Evolutionary conservation across 2,797 vertebrate species (phyloP), one percentile per base, ranked within the genome.

Genomic region (Tangara arthus): DNA sequence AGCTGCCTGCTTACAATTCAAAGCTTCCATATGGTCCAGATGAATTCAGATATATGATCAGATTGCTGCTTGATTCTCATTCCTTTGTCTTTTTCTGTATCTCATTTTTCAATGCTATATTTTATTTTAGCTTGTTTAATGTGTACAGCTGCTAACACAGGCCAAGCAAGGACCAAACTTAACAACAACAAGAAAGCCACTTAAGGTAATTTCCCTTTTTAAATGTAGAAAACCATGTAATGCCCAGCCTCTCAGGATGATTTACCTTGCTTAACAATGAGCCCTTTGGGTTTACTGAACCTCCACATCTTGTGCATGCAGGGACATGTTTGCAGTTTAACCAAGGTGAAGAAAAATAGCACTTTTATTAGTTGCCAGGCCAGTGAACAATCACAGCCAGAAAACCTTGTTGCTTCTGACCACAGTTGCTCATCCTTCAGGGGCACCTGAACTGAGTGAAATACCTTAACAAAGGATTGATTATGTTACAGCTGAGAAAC

Each of bases 251-350:
- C 70, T 60, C 26, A 49, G 70, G 73, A 63, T 63, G 24, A 60
- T 78, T 93, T 90, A 69, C 77, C 59, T 71, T 52, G 24, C 60
- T 69, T 79, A 80, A 95, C 83, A 91, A 79, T 30, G 61, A 96
- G 59, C 26, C 55, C 44, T 76, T 82, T 73, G 47, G 86, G 55
- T 90, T 79, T 72, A 34, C 53, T 56, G 80, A 82, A 59, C 63
- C 35, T 85, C 71, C 1, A 0, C 2, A 0, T 72, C 77, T 72
- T 53, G 32, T 80, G 52, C 88, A 2, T 64, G 86, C 81, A 87
- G 63, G 52, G 73, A 89, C 93, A 60, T 3, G 83, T 72, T 84
- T 88, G 80, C 70, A 89, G 41, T 84, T 95, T 44, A 69, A 63
- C 63, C 8, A 59, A 73, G 77, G 86, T 64, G 78, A 93, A 91